Conservation (phyloP, 2,113 vertebrate species). For the Gallinago paraguaiae region DNA sequence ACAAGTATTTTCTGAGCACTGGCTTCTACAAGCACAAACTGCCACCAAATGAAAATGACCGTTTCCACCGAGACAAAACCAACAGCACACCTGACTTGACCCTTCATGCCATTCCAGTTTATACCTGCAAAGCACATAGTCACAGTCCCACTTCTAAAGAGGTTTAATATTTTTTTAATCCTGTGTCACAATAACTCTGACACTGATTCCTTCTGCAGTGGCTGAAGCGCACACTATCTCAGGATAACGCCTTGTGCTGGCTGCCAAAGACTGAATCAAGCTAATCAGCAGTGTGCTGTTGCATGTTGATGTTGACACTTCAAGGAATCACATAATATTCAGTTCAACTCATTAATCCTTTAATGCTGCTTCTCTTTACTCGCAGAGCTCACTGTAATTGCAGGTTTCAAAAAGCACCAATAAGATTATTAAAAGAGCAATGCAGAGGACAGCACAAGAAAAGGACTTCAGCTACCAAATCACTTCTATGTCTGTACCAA, state of each 20-base stretch:
- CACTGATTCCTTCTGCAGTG: background rate
- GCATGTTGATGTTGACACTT: constrained; percentile 11
- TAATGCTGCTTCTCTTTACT: background rate
- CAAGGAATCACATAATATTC: constrained; percentile 17
- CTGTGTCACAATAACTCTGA: background rate
- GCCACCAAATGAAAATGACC: background rate
- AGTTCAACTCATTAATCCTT: constrained; percentile 32
- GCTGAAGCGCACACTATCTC: background rate
- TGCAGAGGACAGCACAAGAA: background rate
- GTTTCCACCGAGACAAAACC: rapidly evolving
- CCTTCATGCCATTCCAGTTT: background rate
- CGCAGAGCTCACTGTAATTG: background rate
- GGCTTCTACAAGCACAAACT: background rate
- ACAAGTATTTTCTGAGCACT: background rate
- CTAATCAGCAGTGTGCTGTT: background rate
- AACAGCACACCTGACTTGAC: background rate
- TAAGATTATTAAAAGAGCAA: background rate
- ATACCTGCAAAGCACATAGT: background rate
- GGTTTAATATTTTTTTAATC: background rate
- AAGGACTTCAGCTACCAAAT: background rate
- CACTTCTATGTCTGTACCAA: background rate
- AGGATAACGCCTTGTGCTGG: background rate
- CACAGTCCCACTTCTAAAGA: background rate
- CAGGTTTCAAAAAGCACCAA: background rate
- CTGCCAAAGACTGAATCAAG: background rate